A percentile compares a stretch with the other conserved stretches of the same genome.
phyloP scores from a whole-genome alignment of 2,888 invertebrate species.

The Chrysina gloriosa region DNA sequence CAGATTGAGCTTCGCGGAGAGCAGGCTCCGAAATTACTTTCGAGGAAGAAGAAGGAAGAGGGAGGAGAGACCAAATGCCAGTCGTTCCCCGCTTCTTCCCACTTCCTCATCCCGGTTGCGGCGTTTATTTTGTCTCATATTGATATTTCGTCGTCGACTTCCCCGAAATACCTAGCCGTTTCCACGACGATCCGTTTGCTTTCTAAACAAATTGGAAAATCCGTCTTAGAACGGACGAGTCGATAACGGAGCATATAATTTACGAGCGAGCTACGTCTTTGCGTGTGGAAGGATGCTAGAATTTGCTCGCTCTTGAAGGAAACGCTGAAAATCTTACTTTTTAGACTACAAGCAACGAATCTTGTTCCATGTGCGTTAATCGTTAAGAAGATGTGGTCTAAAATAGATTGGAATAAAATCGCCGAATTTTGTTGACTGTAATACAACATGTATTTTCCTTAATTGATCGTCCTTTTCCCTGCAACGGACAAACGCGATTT shows the following conservation, averaged over 20 bases:
- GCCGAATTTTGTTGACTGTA: no score
- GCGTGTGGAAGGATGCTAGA: no score
- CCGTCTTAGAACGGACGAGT: constrained; percentile 3
- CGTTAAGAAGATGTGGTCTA: no score
- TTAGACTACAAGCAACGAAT: no score
- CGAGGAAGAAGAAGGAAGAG: neutral
- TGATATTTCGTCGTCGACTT: constrained; percentile 24
- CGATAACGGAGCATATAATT: constrained; percentile 18
- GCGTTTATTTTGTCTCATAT: constrained; percentile 33
- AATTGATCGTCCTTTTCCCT: no score
- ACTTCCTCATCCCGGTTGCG: no score
- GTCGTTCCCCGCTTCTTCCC: neutral
- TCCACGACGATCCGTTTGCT: neutral
- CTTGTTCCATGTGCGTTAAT: no score
- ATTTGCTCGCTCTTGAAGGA: no score
- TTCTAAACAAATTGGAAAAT: constrained; percentile 31
- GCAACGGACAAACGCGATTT: no score
- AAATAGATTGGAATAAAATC: no score
- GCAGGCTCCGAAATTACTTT: constrained; percentile 39
- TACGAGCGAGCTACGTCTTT: constrained; percentile 16
- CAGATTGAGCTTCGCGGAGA: constrained; percentile 40
- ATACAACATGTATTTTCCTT: no score
- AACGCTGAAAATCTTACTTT: no score
- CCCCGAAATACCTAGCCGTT: neutral
- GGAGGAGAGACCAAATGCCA: neutral